Evolutionary conservation across 2,113 vertebrate species (phyloP).

Genomic region (Epinephelus lanceolatus): DNA sequence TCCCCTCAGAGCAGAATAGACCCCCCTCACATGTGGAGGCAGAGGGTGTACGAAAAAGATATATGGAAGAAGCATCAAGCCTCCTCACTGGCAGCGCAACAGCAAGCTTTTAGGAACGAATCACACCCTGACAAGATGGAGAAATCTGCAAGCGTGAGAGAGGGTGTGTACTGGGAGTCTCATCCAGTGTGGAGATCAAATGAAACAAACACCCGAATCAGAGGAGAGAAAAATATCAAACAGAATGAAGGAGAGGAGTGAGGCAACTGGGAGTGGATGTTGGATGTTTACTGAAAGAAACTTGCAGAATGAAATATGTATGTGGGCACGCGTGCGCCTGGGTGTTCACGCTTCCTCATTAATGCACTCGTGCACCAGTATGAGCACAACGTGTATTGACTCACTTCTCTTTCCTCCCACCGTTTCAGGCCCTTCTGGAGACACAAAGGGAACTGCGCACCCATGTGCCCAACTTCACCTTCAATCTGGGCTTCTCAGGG

Average conservation of each 20-base stretch:
- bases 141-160: slow-evolving; percentile 31
- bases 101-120: slow-evolving; percentile 70
- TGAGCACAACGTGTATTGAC: slow-evolving; percentile 29
- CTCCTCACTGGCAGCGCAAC: slow-evolving; percentile 51
- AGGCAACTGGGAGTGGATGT: slow-evolving; percentile 70
- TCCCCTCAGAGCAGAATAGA: slow-evolving; percentile 73
- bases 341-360: slow-evolving; percentile 45
- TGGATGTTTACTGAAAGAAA: slow-evolving; percentile 76
- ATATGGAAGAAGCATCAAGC: slow-evolving; percentile 66
- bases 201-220: slow-evolving; percentile 80
- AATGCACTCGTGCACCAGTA: slow-evolving; percentile 42
- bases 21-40: slow-evolving; percentile 62
- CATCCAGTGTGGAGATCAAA: slow-evolving; percentile 75
- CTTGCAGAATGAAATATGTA: slow-evolving; percentile 69
- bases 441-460: slow-evolving; percentile 93
- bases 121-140: slow-evolving; percentile 66
- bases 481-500: slow-evolving; percentile 99
- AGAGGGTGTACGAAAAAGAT: slow-evolving; percentile 57
- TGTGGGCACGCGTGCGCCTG: slow-evolving; percentile 40
- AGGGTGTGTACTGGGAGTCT: slow-evolving; percentile 54
- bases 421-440: slow-evolving; percentile 91
- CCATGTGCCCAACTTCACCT: slow-evolving; percentile 98
- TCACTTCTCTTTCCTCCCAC: slow-evolving; percentile 50
- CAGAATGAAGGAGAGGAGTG: slow-evolving; percentile 70
- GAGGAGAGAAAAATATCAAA: slow-evolving; percentile 78